A percentile compares a stretch with the other conserved stretches of the same genome.
Conservation (phyloP, 1,140 invertebrate species). For the Drosophila parvula region DNA sequence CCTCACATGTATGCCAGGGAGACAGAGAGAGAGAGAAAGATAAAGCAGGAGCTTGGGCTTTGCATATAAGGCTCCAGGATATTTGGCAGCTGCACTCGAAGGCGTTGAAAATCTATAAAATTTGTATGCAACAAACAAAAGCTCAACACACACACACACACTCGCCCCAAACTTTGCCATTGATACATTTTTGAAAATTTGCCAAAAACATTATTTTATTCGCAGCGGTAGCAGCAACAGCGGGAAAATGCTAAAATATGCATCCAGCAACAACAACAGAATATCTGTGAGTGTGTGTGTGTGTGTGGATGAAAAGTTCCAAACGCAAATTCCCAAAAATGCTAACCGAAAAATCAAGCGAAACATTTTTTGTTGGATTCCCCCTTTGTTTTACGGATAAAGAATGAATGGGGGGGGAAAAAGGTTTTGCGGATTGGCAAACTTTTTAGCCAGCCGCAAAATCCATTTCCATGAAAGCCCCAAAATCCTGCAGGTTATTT, state of each 20-base stretch:
- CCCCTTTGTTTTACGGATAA: conserved; percentile 22
- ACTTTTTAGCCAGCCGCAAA: conserved; percentile 44
- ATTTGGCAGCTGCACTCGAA: conserved; percentile 64
- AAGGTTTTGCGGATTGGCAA: conserved; percentile 23
- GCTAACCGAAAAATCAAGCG: conserved; percentile 40
- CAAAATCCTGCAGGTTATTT: conserved; percentile 7
- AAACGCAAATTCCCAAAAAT: conserved; percentile 29
- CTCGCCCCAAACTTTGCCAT: conserved; percentile 39
- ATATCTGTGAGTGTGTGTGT: not conserved
- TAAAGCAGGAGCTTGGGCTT: conserved; percentile 7
- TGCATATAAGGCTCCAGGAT: conserved; percentile 63
- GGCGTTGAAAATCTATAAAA: conserved; percentile 76
- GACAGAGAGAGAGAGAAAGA: not conserved
- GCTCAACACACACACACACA: conserved; percentile 23
- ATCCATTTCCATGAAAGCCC: conserved; percentile 41
- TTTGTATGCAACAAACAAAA: conserved; percentile 73
- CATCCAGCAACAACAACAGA: conserved; percentile 14
- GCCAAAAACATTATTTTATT: conserved; percentile 62
- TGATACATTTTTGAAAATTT: conserved; percentile 68
- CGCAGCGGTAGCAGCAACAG: conserved; percentile 32
- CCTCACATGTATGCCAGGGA: conserved; percentile 50
- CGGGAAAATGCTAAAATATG: conserved; percentile 44
- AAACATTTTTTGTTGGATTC: conserved; percentile 25
- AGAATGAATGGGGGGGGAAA: too few species aligned
- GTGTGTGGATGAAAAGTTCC: conserved; percentile 19